Base-by-base conservation (phyloP, 2,888 invertebrate genomes). In the Acleris sparsana region DNA sequence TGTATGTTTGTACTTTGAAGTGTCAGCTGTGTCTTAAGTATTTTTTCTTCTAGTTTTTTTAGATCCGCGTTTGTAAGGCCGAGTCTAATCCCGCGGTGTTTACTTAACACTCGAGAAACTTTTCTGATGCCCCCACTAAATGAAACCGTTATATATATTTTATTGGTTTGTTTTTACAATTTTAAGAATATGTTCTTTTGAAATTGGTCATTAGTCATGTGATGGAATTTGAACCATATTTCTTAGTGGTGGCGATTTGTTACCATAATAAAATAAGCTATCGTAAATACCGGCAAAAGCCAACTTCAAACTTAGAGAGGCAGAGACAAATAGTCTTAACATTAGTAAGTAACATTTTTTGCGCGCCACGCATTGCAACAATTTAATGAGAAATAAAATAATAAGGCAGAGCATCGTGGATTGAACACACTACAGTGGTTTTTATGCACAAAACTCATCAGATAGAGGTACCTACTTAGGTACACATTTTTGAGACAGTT, bases 41-140 rank as follows among this genome's bases (percentile, higher is more conserved):
- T 5, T 44, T 7, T 22, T 20, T 39, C 22, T 4, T 43, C 29
- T n/a, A 49, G 7, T 33, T 33, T 17, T 33, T 48, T 18, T 66
- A 62, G 7, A 57, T 57, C 61, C 39, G 20, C 39, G 61, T 33
- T 46, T 46, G 33, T 52, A 57, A 61, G 65, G 61, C 51, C 49
- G 6, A 61, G 46, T 57, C 56, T 66, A 66, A 66, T 66, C 56
- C 65, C 60, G 46, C 44, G 56, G 52, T 66, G 66, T 66, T 66
- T 62, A 55, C 66, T 57, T 62, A 66, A 57, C 66, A 66, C 66
- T 66, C 56, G 56, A 57, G 57, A 59, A 66, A 66, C 61, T 66
- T 66, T 66, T 44, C 51, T 52, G 51, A 17, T 44, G 56, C 56
- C 39, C 46, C 18, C 61, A 48, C 52, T 33, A 22, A 57, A 52